phyloP scores from a whole-genome alignment of 2,888 invertebrate genomes.

The Mayetiola destructor region DNA sequence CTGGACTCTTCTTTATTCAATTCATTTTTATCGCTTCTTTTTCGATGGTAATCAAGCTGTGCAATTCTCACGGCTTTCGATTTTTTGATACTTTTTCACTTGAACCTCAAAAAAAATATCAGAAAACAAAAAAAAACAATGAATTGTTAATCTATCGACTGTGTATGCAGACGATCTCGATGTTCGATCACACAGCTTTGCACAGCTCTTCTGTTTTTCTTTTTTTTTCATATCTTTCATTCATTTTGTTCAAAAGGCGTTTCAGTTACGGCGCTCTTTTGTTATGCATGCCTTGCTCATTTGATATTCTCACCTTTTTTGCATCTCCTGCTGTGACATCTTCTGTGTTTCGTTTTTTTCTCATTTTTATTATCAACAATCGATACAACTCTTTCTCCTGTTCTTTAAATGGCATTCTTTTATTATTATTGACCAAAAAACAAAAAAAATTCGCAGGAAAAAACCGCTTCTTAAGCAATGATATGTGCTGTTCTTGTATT shows the following conservation, averaged over 20 bases:
- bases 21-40: constrained; percentile 8
- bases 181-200: too few species aligned
- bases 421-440: background rate
- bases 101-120: background rate
- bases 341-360: constrained; percentile 3
- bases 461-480: background rate
- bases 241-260: too few species aligned
- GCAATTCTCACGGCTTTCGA: constrained; percentile 2
- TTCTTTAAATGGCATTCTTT: background rate
- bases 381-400: too few species aligned
- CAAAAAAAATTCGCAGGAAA: background rate
- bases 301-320: background rate
- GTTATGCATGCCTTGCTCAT: background rate
- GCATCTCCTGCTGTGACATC: background rate
- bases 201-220: too few species aligned
- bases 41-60: background rate
- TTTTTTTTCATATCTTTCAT: too few species aligned
- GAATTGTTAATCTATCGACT: too few species aligned
- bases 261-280: background rate
- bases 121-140: background rate
- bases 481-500: too few species aligned
- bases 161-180: too few species aligned
- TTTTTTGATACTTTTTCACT: too few species aligned
- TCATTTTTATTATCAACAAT: too few species aligned
- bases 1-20: background rate